These are phyloP conservation scores for Campodea augens DNA, from an alignment of 1,140 invertebrate genomes.

Conservation along the genomic window DNA sequence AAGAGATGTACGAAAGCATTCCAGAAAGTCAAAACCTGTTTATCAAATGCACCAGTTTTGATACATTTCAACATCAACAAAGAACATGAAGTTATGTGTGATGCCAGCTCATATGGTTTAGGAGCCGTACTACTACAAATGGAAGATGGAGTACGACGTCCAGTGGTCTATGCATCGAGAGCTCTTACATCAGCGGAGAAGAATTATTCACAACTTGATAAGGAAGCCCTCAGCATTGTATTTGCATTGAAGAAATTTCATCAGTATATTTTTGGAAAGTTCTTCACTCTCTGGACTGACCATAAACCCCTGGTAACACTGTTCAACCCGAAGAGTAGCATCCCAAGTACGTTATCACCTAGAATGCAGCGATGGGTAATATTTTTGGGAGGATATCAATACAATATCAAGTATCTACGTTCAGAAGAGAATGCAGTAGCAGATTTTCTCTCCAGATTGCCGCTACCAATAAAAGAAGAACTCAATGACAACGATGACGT, in stretches of 20 bases:
- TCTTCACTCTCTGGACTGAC: too few species aligned
- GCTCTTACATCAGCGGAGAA: too few species aligned
- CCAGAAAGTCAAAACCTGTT: slow-evolving; percentile 1
- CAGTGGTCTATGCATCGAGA: too few species aligned
- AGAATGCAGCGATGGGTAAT: slow-evolving; percentile 22
- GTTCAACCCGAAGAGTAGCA: too few species aligned
- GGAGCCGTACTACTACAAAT: slow-evolving; percentile 14
- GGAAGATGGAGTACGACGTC: too few species aligned
- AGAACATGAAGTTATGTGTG: slow-evolving; percentile 7
- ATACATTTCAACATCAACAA: slow-evolving; percentile 1
- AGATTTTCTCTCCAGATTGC: slow-evolving; percentile 18
- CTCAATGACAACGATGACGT: not conserved
- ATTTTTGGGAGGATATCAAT: slow-evolving; percentile 20
- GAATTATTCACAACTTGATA: too few species aligned
- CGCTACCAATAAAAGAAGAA: not conserved
- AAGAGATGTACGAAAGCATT: not conserved
- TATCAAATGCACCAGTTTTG: slow-evolving; percentile 5
- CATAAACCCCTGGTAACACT: too few species aligned
- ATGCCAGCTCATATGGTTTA: slow-evolving; percentile 16
- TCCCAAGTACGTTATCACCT: too few species aligned
- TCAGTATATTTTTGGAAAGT: too few species aligned
- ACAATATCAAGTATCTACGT: slow-evolving; percentile 18
- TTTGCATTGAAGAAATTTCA: too few species aligned
- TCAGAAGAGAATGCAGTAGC: slow-evolving; percentile 16
- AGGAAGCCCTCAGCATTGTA: too few species aligned